Evolutionary conservation across 2,113 vertebrate genomes (phyloP).

Genomic region (Myrmophylax atrothorax): DNA sequence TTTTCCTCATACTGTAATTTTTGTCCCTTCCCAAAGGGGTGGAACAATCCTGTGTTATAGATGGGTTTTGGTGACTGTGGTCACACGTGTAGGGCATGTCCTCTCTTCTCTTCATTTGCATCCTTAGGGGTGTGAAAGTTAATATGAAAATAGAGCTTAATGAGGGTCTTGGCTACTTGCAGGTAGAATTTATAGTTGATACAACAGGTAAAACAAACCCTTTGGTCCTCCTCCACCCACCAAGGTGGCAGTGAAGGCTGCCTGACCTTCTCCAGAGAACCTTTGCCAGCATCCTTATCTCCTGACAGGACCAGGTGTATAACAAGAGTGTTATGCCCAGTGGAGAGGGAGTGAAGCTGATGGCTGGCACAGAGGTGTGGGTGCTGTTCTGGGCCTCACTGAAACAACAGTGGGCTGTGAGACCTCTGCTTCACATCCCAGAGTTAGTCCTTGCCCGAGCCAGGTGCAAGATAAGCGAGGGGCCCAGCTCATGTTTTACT

Average conservation of each 20-base stretch:
- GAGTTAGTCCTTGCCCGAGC: neutral
- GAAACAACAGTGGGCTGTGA: neutral
- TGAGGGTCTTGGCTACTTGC: neutral
- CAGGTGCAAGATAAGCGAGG: neutral
- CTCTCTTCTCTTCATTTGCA: neutral
- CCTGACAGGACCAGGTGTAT: neutral
- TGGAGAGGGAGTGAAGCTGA: neutral
- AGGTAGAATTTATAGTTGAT: neutral
- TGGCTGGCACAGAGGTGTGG: neutral
- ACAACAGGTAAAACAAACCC: neutral
- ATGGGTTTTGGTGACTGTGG: neutral
- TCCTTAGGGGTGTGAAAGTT: neutral
- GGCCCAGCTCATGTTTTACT: neutral
- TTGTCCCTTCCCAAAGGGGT: neutral
- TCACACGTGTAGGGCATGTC: accelerated
- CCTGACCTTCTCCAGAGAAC: too few relatives aligned
- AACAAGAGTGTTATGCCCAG: neutral
- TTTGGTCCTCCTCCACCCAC: neutral
- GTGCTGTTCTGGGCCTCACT: neutral
- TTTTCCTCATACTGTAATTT: neutral
- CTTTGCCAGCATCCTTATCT: neutral
- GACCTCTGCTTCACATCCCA: neutral
- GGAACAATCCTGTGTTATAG: accelerated
- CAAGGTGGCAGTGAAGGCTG: neutral
- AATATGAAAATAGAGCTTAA: neutral